Percentiles rank a stretch among this genome's conserved stretches.
phyloP scores from a whole-genome alignment of 2,797 vertebrate species.

The Sebastes iracundus region DNA sequence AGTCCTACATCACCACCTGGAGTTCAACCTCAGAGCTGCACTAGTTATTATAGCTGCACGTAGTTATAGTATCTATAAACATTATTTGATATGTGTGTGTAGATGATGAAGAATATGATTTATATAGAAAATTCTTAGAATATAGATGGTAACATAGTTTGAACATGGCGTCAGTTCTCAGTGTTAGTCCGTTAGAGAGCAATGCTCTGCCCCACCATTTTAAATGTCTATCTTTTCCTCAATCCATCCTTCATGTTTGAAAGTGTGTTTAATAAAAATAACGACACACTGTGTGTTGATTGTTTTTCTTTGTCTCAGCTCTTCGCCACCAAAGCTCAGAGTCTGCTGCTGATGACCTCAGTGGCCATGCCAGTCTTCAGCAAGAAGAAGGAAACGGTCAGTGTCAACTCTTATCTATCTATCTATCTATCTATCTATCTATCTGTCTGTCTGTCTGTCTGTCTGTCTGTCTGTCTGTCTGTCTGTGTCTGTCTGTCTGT shows the following conservation, averaged over 20 bases:
- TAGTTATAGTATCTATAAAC: neutral
- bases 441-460: too few species aligned
- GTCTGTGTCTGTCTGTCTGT: too few species aligned
- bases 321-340: slow-evolving; percentile 89
- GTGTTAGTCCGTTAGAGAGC: neutral
- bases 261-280: neutral
- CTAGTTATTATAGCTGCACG: neutral
- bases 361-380: slow-evolving; percentile 99
- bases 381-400: slow-evolving; percentile 96
- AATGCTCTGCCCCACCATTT: too few species aligned
- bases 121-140: too few species aligned
- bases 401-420: slow-evolving; percentile 4
- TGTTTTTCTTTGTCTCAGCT: slow-evolving; percentile 77
- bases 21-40: neutral
- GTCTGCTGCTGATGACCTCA: slow-evolving; percentile 92
- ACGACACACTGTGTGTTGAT: neutral
- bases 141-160: too few species aligned
- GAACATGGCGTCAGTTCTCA: too few species aligned
- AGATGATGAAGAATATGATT: neutral
- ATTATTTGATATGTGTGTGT: neutral
- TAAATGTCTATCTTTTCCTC: too few species aligned
- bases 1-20: neutral
- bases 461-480: too few species aligned
- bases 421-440: too few species aligned
- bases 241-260: neutral